Evolutionary conservation across 2,888 invertebrate genomes (phyloP).

Genomic region (Pimpla rufipes): DNA sequence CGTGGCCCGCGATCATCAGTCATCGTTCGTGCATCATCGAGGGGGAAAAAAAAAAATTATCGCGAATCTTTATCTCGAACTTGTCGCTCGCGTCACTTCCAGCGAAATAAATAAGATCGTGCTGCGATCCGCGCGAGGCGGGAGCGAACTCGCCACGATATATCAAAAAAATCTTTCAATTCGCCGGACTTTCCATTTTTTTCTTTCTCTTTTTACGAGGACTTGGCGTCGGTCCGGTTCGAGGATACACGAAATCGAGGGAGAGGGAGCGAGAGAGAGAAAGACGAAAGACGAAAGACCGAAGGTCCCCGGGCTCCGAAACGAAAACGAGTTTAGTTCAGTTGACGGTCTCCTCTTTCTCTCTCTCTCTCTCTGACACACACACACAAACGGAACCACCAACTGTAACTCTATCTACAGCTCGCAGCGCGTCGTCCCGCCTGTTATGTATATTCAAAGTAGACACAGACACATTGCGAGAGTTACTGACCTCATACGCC

Average conservation of each 20-base stretch:
- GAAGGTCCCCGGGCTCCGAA: conserved; percentile 60
- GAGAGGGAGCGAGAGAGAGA: conserved; percentile 12
- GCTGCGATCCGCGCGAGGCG: not conserved
- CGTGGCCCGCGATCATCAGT: conserved; percentile 18
- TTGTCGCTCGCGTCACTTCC: not conserved
- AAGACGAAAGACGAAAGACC: conserved; percentile 34
- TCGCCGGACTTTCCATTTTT: conserved; percentile 36
- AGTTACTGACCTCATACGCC: conserved; percentile 59
- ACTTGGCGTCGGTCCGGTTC: not conserved
- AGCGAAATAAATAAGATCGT: conserved; percentile 6
- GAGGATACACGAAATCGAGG: conserved; percentile 12
- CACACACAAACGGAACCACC: not conserved
- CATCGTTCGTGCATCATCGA: not conserved
- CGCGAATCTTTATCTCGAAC: conserved; percentile 24
- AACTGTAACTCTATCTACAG: conserved; percentile 18
- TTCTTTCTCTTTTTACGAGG: not conserved
- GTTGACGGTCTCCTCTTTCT: conserved; percentile 47
- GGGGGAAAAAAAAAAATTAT: conserved; percentile 23
- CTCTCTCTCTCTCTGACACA: too few species aligned
- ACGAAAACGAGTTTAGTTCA: conserved; percentile 66
- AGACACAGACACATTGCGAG: not conserved
- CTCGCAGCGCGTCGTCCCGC: not conserved
- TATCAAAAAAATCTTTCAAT: conserved; percentile 24
- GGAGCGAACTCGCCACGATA: conserved; percentile 20
- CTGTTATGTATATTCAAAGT: conserved; percentile 19